Conservation (phyloP, 2,113 vertebrate species). For the Ascaphus truei region DNA sequence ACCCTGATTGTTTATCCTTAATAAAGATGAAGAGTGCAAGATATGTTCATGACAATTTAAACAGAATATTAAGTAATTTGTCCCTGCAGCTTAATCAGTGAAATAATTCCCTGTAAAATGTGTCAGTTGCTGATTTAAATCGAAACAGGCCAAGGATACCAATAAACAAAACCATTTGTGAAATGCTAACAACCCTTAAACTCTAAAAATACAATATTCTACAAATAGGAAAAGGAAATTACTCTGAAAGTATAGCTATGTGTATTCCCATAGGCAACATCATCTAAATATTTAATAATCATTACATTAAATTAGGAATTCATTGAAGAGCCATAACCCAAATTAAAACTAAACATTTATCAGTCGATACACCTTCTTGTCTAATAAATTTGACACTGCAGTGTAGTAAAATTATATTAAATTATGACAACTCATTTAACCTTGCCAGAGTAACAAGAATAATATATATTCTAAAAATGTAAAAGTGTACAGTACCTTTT, state of each 20-base stretch:
- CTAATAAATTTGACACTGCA: no score
- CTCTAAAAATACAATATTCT: no score
- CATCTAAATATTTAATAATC: slow-evolving; percentile 12
- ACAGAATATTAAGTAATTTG: neutral
- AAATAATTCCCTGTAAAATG: neutral
- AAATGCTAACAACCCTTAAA: neutral
- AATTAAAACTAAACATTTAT: neutral
- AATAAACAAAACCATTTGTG: neutral
- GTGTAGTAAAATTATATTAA: no score
- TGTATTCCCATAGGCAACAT: neutral
- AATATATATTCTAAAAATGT: no score
- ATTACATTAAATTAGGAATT: slow-evolving; percentile 7
- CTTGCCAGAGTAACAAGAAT: no score
- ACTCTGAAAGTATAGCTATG: neutral
- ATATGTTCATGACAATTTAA: neutral
- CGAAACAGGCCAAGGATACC: neutral
- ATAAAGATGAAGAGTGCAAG: neutral
- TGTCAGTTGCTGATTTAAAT: neutral
- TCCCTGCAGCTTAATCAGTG: neutral
- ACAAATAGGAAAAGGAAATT: neutral
- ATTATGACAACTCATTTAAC: no score
- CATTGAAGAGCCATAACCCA: neutral
- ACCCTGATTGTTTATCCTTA: neutral
- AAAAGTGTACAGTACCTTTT: no score
- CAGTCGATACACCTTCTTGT: neutral